Base-by-base conservation (phyloP, 2,113 vertebrate species). In the Caranx melampygus region DNA sequence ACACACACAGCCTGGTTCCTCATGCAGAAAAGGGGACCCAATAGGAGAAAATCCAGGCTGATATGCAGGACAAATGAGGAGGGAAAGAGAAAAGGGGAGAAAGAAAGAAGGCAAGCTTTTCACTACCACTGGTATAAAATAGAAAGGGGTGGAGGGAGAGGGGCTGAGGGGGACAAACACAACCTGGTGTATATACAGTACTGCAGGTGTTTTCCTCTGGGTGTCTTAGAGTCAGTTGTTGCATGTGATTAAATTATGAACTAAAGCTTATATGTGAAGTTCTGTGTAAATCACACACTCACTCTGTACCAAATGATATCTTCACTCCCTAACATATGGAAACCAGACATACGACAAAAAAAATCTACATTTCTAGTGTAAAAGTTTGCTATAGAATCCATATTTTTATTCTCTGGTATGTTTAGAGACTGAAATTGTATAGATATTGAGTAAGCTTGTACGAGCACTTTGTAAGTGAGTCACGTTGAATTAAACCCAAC, bases 61-160 rank as follows among this genome's bases (percentile, higher is more conserved):
- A 93, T 90, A 89, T 87, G 74, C 69, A 34, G 84, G 83, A 91
- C 82, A 92, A 91, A 92, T 87, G 85, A 81, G 81, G 78, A 82
- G 73, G 83, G 82, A 85, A 81, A 88, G 86, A 76, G 74, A 81
- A 75, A 82, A 69, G 71, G 78, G 74, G 62, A 60, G 54, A 72
- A 72, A 75, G 57, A 84, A 87, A 79, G 72, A 87, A 78, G 71
- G 70, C 21, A 59, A 45, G 73, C 74, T 85, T 81, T 89, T 84
- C 76, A 88, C 31, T 37, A 62, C 65, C 59, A 60, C 14, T 70
- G 72, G 64, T 79, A 60, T 82, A 68, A 87, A 89, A 88, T 65
- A 69, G 74, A 70, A 59, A 21, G 26, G 47, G 55, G 47, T 5
- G 61, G 57, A n/a, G 49, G 51, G 62, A 13, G 65, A 47, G 55